Conservation (phyloP, 2,113 vertebrate genomes). For the Orycteropus afer region DNA sequence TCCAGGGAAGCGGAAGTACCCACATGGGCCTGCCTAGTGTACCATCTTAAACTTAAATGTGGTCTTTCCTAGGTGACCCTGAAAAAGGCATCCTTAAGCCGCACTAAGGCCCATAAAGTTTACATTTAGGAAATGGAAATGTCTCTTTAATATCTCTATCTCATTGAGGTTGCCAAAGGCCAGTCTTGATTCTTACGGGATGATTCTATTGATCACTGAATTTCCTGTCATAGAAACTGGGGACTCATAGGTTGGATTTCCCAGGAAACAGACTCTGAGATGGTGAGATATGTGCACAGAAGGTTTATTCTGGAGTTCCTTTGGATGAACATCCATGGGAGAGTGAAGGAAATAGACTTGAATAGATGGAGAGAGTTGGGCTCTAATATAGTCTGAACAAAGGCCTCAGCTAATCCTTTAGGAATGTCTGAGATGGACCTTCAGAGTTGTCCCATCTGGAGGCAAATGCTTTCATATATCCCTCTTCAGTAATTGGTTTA, state of each 20-base stretch:
- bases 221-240: neutral
- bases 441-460: too few species aligned
- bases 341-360: neutral
- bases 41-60: neutral
- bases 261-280: too few species aligned
- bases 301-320: neutral
- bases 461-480: neutral
- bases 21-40: accelerated
- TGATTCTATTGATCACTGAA: neutral
- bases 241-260: neutral
- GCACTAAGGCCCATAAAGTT: neutral
- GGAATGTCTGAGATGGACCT: neutral
- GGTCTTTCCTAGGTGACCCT: neutral
- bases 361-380: neutral
- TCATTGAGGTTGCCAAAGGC: neutral
- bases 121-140: neutral
- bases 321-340: neutral
- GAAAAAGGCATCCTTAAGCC: neutral
- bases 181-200: neutral
- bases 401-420: neutral
- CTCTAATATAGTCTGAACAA: neutral
- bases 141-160: neutral
- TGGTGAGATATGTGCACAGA: neutral
- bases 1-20: too few species aligned
- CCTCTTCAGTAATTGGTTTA: neutral